These are phyloP conservation scores for Parapristionchus giblindavisi DNA, from an alignment of 2,888 invertebrate species.

Conservation along the genomic window DNA sequence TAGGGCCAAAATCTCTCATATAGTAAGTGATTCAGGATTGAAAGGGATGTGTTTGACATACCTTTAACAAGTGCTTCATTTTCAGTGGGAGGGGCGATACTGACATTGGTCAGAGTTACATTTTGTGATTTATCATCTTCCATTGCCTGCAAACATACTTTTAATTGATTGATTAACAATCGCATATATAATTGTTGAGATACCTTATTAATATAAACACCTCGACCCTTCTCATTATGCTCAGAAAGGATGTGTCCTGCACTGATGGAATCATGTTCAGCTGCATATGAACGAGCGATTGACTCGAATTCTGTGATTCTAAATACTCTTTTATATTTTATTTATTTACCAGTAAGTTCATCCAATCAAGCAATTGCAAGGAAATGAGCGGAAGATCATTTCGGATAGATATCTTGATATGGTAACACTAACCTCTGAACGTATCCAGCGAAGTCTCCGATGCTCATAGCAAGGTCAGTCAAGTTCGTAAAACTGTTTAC, in stretches of 20 bases:
- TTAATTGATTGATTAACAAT: too few relatives aligned
- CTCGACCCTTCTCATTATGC: slow-evolving; percentile 14
- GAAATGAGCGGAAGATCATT: too few relatives aligned
- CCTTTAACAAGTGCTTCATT: slow-evolving; percentile 3
- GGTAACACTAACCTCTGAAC: slow-evolving; percentile 70
- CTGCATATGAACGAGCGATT: not conserved
- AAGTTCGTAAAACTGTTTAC: slow-evolving; percentile 74
- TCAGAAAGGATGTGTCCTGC: too few relatives aligned
- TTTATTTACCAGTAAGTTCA: too few relatives aligned
- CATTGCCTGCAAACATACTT: not conserved
- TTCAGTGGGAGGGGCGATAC: slow-evolving; percentile 18
- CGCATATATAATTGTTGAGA: too few relatives aligned
- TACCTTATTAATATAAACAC: too few relatives aligned
- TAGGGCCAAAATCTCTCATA: not conserved
- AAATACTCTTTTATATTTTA: too few relatives aligned
- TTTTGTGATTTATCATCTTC: not conserved
- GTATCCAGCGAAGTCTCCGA: slow-evolving; percentile 73
- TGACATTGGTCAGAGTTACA: not conserved
- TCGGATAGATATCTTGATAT: too few relatives aligned
- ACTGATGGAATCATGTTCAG: too few relatives aligned
- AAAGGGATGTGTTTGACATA: too few relatives aligned
- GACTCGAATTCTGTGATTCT: slow-evolving; percentile 20
- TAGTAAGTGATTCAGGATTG: too few relatives aligned
- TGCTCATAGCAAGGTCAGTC: slow-evolving; percentile 73
- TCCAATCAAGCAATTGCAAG: too few relatives aligned